phyloP scores from a whole-genome alignment of 2,113 vertebrate species.

The Mesembrinibis cayennensis region DNA sequence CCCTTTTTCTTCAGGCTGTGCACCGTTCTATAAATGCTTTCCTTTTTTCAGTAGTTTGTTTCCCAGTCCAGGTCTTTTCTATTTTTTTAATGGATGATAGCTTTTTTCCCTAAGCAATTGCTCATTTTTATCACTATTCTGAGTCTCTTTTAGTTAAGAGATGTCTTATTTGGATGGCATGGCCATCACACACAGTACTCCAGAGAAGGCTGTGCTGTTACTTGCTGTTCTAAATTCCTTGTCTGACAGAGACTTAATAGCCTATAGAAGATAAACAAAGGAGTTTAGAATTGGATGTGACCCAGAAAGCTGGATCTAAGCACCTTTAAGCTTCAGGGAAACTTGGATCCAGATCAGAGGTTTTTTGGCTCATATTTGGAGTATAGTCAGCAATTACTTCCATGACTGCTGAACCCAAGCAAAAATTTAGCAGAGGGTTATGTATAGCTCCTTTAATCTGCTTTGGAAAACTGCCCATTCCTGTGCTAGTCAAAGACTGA shows the following conservation, averaged over 20 bases:
- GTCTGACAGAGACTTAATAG: not conserved
- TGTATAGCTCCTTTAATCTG: constrained; percentile 12
- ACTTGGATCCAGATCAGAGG: constrained; percentile 39
- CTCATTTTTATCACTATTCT: not conserved
- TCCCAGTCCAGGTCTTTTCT: not conserved
- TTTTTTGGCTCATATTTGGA: constrained; percentile 12
- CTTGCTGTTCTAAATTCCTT: not conserved
- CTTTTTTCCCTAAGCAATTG: not conserved
- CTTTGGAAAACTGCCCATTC: constrained; percentile 20
- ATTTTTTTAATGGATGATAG: not conserved
- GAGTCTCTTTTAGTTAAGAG: not conserved
- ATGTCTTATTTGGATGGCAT: not conserved
- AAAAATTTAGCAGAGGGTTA: constrained; percentile 15
- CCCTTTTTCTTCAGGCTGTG: not conserved
- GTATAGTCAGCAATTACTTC: constrained; percentile 41
- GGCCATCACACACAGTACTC: not conserved
- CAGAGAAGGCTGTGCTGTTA: not conserved
- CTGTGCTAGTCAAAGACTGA: not conserved
- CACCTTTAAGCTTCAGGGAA: constrained; percentile 35
- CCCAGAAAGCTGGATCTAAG: constrained; percentile 31
- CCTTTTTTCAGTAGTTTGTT: not conserved
- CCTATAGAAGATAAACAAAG: constrained; percentile 19
- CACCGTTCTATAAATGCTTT: not conserved
- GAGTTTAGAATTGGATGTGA: constrained; percentile 4
- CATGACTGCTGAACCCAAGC: constrained; percentile 5